Conservation (phyloP, 2,113 vertebrate genomes). For the Vombatus ursinus region DNA sequence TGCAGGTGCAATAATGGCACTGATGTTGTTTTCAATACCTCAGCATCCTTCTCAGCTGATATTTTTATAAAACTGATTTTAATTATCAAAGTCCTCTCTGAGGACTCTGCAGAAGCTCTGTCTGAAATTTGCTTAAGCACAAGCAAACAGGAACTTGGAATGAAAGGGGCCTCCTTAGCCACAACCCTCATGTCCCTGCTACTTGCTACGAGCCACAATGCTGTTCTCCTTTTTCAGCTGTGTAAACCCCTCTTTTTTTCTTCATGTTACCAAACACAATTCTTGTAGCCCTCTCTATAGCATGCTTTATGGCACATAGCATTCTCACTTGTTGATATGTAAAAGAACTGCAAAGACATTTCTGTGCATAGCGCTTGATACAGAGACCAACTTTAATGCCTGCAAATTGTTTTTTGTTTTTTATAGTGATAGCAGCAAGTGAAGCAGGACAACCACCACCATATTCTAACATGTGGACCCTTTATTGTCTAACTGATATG, state of each 20-base stretch:
- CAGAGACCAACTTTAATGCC: slow-evolving; percentile 75
- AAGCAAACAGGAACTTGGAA: slow-evolving; percentile 33
- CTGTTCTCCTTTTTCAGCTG: slow-evolving; percentile 24
- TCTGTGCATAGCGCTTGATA: slow-evolving; percentile 70
- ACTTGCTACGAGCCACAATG: not conserved
- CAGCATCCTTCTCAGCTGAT: not conserved
- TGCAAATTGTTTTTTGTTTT: slow-evolving; percentile 75
- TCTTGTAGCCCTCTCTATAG: slow-evolving; percentile 62
- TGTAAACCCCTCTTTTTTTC: not conserved
- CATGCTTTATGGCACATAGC: slow-evolving; percentile 65
- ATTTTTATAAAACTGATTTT: slow-evolving; percentile 21
- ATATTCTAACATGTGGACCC: slow-evolving; percentile 77
- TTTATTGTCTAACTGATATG: slow-evolving; percentile 80
- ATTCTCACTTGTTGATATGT: slow-evolving; percentile 34
- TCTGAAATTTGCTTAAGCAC: slow-evolving; percentile 5
- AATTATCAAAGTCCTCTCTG: not conserved
- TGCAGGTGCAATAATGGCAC: slow-evolving; percentile 4
- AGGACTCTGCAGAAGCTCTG: not conserved
- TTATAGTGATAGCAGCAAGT: slow-evolving; percentile 79
- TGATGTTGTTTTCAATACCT: not conserved
- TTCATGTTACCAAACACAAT: slow-evolving; percentile 65
- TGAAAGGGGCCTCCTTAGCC: slow-evolving; percentile 12
- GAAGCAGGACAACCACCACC: slow-evolving; percentile 79
- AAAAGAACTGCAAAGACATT: slow-evolving; percentile 55
- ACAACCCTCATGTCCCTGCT: not conserved